Conservation (phyloP, 2,113 vertebrate species). For the Axis porcinus region DNA sequence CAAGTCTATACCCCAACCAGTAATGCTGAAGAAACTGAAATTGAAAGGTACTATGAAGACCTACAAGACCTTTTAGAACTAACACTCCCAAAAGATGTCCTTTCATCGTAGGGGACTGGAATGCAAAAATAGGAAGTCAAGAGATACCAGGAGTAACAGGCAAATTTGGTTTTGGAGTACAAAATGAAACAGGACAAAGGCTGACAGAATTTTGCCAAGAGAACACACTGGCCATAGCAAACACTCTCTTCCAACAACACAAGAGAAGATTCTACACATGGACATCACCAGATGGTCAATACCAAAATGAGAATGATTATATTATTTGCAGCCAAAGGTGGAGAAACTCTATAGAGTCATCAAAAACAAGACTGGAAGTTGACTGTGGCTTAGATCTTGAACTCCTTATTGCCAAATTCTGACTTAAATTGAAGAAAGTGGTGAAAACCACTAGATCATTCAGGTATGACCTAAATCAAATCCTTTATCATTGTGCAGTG, state of each 20-base stretch:
- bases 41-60: neutral
- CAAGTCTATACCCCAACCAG: neutral
- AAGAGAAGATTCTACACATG: neutral
- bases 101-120: neutral
- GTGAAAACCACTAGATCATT: neutral
- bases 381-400: neutral
- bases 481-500: neutral
- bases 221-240: fast-evolving
- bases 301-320: neutral
- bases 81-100: fast-evolving
- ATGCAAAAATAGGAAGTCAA: neutral
- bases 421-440: neutral
- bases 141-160: neutral
- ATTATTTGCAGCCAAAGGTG: neutral
- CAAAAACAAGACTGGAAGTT: neutral
- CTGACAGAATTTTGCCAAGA: neutral
- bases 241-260: neutral
- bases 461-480: neutral
- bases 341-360: neutral
- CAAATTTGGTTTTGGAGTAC: neutral
- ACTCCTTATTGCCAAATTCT: neutral
- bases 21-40: neutral
- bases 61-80: neutral
- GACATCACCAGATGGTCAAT: neutral
- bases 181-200: neutral